A percentile compares a stretch with the other conserved stretches of the same genome.
Evolutionary conservation across 2,888 invertebrate genomes (phyloP).

Genomic region (Tetragonula carbonaria): DNA sequence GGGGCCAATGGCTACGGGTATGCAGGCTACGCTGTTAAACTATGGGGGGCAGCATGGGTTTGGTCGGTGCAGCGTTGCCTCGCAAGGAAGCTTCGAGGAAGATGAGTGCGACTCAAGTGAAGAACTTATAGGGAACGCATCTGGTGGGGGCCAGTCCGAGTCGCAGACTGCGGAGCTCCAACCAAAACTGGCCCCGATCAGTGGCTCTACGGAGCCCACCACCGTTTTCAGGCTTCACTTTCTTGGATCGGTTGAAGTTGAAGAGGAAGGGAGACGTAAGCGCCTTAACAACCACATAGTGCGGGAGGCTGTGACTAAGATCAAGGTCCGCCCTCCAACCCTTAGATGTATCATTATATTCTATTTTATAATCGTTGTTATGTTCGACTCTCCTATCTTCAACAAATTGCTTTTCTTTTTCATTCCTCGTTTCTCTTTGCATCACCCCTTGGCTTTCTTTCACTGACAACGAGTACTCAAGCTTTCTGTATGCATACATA

Average conservation of each 20-base stretch:
- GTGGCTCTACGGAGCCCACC: constrained; percentile 78
- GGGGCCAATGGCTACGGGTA: constrained; percentile 76
- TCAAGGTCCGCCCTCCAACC: constrained; percentile 88
- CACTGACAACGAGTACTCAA: constrained; percentile 49
- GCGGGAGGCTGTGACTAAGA: constrained; percentile 93
- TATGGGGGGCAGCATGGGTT: constrained; percentile 81
- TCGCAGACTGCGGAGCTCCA: constrained; percentile 75
- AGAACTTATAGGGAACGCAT: constrained; percentile 81
- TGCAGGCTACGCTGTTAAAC: constrained; percentile 82
- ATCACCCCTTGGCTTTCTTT: constrained; percentile 33
- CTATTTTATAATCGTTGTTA: constrained; percentile 52
- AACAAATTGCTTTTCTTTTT: constrained; percentile 15
- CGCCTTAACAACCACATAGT: constrained; percentile 95
- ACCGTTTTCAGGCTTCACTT: constrained; percentile 93
- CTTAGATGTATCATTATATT: constrained; percentile 59
- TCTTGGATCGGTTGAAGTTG: constrained; percentile 94
- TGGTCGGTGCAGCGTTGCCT: constrained; percentile 81
- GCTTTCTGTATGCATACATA: background rate
- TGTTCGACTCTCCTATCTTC: constrained; percentile 24
- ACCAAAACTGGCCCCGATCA: constrained; percentile 79
- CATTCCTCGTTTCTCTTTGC: background rate
- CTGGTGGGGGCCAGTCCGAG: constrained; percentile 79
- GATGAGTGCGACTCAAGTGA: constrained; percentile 83
- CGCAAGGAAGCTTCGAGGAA: constrained; percentile 82
- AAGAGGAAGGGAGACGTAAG: constrained; percentile 91